Evolutionary conservation across 2,113 vertebrate species (phyloP), one percentile per base, ranked within the genome.

Genomic region (Petroica traversi): DNA sequence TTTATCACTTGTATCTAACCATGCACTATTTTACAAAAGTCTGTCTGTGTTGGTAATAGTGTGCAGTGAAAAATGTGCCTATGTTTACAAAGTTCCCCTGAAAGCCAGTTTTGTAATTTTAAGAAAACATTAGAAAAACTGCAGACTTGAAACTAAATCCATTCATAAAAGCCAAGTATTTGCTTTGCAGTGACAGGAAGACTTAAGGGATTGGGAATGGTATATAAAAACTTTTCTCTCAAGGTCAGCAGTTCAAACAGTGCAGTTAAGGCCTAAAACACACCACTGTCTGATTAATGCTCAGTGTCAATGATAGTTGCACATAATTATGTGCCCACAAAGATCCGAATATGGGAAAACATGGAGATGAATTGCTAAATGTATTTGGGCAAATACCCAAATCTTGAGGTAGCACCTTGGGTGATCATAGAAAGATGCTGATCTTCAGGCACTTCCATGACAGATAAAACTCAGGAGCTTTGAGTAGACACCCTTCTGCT

Each of bases 111-210:
- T 13, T 85, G 24, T 73, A 84, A 92, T 91, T 96, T 95, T 92
- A 85, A 94, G 49, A 91, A 95, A 93, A 88, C 57, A 68, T 87
- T 75, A 72, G 57, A 75, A 89, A 94, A 91, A 91, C 45, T 82
- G 67, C 72, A 85, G 77, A n/a, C 77, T 79, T 82, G 89, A 95
- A 95, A 95, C 84, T 89, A 87, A 95, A 94, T 85, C 91, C 74
- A 79, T 79, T 87, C 46, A 79, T 94, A 89, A 95, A 96, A 94
- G 64, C 71, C 69, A 82, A 87, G 87, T 91, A 94, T 93, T 95
- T 95, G 81, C 62, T 97, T 91, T 95, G 36, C 91, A 91, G 84
- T 69, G 94, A 85, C 87, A 94, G 77, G 81, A 75, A 85, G 95
- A 95, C 62, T 94, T 92, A 92, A 85, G 34, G 84, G 85, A 85